A percentile compares a stretch with the other conserved stretches of the same genome.
phyloP scores from a whole-genome alignment of 2,888 invertebrate genomes.

The Protonemura montana region DNA sequence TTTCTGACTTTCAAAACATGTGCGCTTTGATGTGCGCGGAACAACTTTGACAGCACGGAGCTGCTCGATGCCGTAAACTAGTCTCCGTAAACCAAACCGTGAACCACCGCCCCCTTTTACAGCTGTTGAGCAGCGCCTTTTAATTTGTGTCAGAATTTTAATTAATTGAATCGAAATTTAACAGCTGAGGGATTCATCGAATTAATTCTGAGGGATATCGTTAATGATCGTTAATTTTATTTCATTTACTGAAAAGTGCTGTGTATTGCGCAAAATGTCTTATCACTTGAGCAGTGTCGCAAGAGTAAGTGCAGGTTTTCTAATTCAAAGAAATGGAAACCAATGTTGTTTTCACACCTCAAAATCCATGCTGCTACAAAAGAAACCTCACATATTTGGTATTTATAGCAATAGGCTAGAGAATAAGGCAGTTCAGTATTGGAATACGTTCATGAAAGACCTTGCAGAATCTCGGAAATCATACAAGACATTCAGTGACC shows the following conservation, averaged over 20 bases:
- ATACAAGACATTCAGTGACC: not conserved
- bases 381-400: not conserved
- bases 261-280: not conserved
- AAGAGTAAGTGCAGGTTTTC: not conserved
- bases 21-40: not conserved
- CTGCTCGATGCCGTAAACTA: too few relatives aligned
- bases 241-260: too few relatives aligned
- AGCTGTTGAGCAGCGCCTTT: too few relatives aligned
- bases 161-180: not conserved
- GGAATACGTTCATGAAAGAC: not conserved
- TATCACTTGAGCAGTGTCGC: not conserved
- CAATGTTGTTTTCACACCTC: slow-evolving; percentile 24
- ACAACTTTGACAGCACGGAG: too few relatives aligned
- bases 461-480: not conserved
- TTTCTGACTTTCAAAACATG: not conserved
- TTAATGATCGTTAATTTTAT: too few relatives aligned
- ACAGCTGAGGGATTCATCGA: not conserved
- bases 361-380: not conserved
- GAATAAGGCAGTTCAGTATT: not conserved
- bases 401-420: not conserved
- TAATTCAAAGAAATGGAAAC: not conserved
- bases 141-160: too few relatives aligned
- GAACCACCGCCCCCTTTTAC: too few relatives aligned
- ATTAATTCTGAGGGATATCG: not conserved
- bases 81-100: too few relatives aligned